Conservation (phyloP, 2,113 vertebrate genomes). For the Lipophrys pholis region DNA sequence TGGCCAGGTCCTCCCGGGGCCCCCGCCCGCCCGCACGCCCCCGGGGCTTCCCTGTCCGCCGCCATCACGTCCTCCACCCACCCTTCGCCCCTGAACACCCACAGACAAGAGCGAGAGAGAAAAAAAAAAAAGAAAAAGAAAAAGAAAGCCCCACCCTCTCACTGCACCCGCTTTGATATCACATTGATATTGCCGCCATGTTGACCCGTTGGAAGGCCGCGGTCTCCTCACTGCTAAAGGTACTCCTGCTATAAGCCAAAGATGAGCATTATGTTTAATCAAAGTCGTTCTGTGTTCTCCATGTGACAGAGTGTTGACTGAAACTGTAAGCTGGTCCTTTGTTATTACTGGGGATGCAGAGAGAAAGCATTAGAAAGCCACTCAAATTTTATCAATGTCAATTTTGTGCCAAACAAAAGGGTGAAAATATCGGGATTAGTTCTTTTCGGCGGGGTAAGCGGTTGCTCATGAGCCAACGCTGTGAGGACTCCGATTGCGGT, state of each 20-base stretch:
- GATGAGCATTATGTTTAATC: conserved; percentile 44
- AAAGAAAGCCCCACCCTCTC: conserved; percentile 64
- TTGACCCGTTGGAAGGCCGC: conserved; percentile 45
- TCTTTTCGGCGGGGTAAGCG: background rate
- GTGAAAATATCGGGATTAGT: background rate
- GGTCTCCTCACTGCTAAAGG: conserved; percentile 55
- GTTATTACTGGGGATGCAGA: no score
- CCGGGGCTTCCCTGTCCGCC: conserved; percentile 84
- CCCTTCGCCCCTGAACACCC: conserved; percentile 75
- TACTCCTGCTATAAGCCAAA: conserved; percentile 61
- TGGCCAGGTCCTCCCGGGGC: conserved; percentile 81
- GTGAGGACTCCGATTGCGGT: conserved; percentile 1
- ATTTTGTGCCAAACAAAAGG: no score
- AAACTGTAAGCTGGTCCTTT: conserved; percentile 14
- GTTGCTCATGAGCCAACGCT: background rate
- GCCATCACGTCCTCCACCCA: conserved; percentile 82
- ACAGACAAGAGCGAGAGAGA: conserved; percentile 46
- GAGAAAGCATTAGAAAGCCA: no score
- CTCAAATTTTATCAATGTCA: no score
- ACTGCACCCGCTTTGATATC: conserved; percentile 55
- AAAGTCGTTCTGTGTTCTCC: conserved; percentile 45
- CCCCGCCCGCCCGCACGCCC: conserved; percentile 81
- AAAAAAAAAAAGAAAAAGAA: no score
- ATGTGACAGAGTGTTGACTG: conserved; percentile 49
- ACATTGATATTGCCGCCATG: conserved; percentile 58